Conservation (phyloP, 1,140 invertebrate genomes). For the Wasmannia auropunctata region DNA sequence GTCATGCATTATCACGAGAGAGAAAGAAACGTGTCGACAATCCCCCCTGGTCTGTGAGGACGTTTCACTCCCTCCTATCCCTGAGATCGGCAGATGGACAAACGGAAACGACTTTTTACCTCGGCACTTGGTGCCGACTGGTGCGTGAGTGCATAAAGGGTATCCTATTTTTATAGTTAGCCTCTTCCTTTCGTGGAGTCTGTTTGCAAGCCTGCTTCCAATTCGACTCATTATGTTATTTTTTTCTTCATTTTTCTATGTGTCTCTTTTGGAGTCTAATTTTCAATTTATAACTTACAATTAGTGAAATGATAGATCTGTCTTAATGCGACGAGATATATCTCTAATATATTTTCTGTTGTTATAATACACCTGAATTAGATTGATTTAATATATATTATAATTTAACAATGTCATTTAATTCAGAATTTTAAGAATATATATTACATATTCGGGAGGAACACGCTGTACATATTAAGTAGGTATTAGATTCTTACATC, state of each 20-base stretch:
- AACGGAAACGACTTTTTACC: conserved; percentile 76
- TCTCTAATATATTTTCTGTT: not conserved
- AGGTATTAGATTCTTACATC: not conserved
- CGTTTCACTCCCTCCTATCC: conserved; percentile 15
- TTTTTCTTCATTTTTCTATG: not conserved
- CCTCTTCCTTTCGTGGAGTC: conserved; percentile 32
- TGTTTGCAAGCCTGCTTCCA: not conserved
- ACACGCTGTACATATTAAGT: not conserved
- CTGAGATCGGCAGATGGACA: conserved; percentile 73
- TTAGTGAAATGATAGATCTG: not conserved
- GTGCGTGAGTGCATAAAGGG: conserved; percentile 68
- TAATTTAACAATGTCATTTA: not conserved
- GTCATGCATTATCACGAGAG: conserved; percentile 1
- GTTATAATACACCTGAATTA: not conserved
- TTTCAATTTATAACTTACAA: not conserved
- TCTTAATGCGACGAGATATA: not conserved
- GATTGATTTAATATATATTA: not conserved
- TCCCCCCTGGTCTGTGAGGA: conserved; percentile 3
- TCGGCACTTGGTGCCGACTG: conserved; percentile 72
- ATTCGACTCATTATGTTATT: conserved; percentile 32
- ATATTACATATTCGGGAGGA: not conserved
- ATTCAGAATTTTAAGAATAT: not conserved
- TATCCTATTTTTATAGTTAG: conserved; percentile 69
- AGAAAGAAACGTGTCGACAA: conserved; percentile 14
- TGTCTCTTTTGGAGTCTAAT: not conserved